Conservation (phyloP, 2,797 vertebrate species). For the Zalophus californianus region DNA sequence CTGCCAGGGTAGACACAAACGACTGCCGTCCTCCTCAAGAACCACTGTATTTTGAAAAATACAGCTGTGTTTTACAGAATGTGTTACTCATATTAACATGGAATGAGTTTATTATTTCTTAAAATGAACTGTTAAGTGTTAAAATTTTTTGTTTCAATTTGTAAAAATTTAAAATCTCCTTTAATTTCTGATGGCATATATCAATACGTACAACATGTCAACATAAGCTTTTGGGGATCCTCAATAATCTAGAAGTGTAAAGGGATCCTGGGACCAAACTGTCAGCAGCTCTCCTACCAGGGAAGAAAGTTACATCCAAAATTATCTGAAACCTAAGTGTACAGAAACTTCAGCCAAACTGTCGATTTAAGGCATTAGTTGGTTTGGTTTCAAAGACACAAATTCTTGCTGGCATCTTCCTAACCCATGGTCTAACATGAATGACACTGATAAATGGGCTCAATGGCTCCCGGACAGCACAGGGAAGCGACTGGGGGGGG, state of each 20-base stretch:
- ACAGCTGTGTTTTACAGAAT: background rate
- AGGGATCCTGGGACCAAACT: background rate
- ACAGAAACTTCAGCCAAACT: conserved; percentile 70
- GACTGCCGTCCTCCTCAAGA: background rate
- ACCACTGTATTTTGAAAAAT: background rate
- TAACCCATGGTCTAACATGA: background rate
- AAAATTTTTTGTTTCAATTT: conserved; percentile 27
- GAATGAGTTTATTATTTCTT: background rate
- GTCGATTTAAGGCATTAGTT: conserved; percentile 62
- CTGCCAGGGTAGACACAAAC: fast-evolving
- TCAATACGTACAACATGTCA: background rate
- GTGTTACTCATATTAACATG: background rate
- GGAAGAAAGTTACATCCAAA: conserved; percentile 48
- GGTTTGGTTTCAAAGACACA: conserved; percentile 71
- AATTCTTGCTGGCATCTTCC: conserved; percentile 64
- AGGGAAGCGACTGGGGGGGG: background rate
- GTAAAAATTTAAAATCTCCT: background rate
- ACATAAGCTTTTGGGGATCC: background rate
- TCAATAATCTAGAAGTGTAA: background rate
- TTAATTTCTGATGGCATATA: background rate
- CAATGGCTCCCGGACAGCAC: background rate
- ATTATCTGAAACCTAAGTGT: conserved; percentile 42
- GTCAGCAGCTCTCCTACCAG: conserved; percentile 2
- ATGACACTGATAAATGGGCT: conserved; percentile 35
- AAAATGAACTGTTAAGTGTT: background rate